Evolutionary conservation across 92 coral and sea anemone genomes (phyloP), one percentile per base, ranked within the genome.

Genomic region (Zoanthus sansibaricus): DNA sequence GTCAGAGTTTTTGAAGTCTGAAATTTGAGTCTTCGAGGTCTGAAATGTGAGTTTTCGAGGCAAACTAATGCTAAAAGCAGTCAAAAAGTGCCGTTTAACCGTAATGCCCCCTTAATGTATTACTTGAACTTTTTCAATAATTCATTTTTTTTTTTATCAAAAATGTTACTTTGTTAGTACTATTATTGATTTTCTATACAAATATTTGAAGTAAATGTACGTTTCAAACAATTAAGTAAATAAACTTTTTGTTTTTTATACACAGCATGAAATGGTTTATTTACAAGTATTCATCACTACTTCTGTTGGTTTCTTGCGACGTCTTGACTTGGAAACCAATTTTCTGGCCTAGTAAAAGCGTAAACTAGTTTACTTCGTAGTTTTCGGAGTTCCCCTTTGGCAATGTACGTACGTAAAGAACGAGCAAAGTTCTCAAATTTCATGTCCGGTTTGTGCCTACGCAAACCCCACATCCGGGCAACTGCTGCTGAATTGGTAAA

Each of bases 381-480:
- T 44, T 80, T 80, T 32, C 85, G 67, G 1, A 80, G 46, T 37
- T 64, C 85, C 45, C 85, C 85, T 9, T 80, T 80, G 14, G 85
- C 85, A 6, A 80, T 80, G 75, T 80, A 80, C 45, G 85, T 80
- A 15, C 85, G 85, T 46, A 80, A 72, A 1, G 85, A 80, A 21
- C 85, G 85, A 15, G 85, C 74, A 66, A 80, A 80, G 56, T 80
- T 80, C 45, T 80, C 85, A 14, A 62, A 80, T 49, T 80, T 80
- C 85, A 80, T 80, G 21, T 80, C 75, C 1, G 85, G 85, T 44
- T 80, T 80, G 85, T 80, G 85, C 21, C 85, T 18, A 2, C 85
- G 85, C 0, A 64, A 56, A 3, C 85, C 85, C 85, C 85, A 80
- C 75, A 80, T 80, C 9, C 85, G 85, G 12, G 85, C 85, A 20